Percentiles rank a stretch among this genome's conserved stretches.
These are phyloP conservation scores for Palythoa heliodiscus DNA, from an alignment of 92 coral and sea anemone genomes.

Conservation along the genomic window DNA sequence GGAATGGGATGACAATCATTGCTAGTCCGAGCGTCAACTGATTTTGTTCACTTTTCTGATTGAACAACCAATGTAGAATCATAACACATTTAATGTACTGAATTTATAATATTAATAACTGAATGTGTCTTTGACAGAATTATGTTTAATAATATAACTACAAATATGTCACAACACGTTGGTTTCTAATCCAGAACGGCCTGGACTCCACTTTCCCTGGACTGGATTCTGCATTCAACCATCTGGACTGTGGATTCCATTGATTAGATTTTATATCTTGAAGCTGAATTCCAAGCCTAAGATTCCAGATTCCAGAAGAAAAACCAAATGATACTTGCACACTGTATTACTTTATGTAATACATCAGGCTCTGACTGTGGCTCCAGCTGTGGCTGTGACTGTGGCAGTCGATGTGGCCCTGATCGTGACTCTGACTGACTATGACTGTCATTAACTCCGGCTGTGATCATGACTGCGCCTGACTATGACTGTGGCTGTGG, in stretches of 20 bases:
- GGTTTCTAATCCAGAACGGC: not conserved
- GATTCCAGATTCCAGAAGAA: not conserved
- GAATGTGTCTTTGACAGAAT: not conserved
- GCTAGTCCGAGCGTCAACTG: conserved; percentile 54
- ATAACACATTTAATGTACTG: not conserved
- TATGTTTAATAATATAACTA: not conserved
- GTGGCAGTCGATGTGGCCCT: no score
- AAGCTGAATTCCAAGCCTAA: not conserved
- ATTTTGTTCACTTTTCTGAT: conserved; percentile 55
- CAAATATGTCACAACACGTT: not conserved
- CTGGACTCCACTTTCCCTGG: not conserved
- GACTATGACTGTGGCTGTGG: no score
- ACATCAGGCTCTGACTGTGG: not conserved
- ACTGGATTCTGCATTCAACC: no score
- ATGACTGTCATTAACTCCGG: no score
- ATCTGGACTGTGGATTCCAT: no score
- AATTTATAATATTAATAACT: not conserved
- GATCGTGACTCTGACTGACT: no score
- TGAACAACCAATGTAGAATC: not conserved
- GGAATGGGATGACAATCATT: conserved; percentile 76
- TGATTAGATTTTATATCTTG: not conserved
- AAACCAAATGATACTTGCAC: not conserved
- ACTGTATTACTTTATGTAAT: not conserved
- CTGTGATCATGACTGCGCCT: no score
- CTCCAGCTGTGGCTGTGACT: no score